Percentiles rank a stretch among this genome's conserved stretches.
phyloP scores from a whole-genome alignment of 2,888 invertebrate genomes.

The Amphipyra tragopoginis region DNA sequence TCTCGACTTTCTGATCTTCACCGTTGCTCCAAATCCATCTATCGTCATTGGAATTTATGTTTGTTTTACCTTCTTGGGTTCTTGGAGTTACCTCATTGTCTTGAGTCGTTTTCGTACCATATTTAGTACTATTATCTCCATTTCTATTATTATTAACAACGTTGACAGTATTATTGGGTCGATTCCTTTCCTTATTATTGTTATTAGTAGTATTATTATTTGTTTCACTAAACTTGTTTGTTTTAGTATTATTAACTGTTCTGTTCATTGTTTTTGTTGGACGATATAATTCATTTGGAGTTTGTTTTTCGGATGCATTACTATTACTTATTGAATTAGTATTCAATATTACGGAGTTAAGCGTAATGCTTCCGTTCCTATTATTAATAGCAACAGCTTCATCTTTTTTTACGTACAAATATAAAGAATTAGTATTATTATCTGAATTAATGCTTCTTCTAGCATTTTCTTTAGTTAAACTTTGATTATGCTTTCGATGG shows the following conservation, averaged over 20 bases:
- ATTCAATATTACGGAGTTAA: not conserved
- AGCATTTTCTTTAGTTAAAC: slow-evolving; percentile 1
- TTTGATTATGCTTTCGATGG: not conserved
- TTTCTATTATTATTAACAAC: not conserved
- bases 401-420: not conserved
- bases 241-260: slow-evolving; percentile 3
- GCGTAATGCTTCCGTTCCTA: not conserved
- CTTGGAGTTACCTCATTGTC: slow-evolving; percentile 40
- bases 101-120: slow-evolving; percentile 17
- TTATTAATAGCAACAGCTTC: not conserved
- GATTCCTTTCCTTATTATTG: not conserved
- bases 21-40: slow-evolving; percentile 52
- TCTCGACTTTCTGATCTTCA: slow-evolving; percentile 6
- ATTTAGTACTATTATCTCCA: not conserved
- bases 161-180: not conserved
- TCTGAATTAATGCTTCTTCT: slow-evolving; percentile 17
- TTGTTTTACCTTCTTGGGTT: slow-evolving; percentile 1
- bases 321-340: slow-evolving; percentile 1
- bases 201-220: not conserved
- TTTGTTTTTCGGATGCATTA: slow-evolving; percentile 4
- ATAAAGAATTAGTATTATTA: slow-evolving; percentile 20
- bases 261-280: slow-evolving; percentile 11
- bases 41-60: slow-evolving; percentile 22
- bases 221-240: slow-evolving; percentile 1
- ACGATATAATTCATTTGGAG: slow-evolving; percentile 9